These are phyloP conservation scores for Ibidorhyncha struthersii DNA, from an alignment of 2,113 vertebrate genomes.

Conservation along the genomic window DNA sequence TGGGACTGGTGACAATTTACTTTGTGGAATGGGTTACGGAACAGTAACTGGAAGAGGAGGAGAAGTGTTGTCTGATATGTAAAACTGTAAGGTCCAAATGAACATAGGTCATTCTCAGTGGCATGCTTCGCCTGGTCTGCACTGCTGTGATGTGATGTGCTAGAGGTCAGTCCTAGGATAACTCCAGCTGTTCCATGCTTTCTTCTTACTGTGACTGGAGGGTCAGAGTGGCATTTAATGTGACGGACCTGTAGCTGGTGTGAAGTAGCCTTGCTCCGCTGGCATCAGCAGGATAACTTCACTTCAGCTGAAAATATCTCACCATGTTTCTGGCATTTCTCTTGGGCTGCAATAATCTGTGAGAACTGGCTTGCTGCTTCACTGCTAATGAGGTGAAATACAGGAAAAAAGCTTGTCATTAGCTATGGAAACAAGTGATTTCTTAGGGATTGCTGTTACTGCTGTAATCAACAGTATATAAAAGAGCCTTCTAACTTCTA, in stretches of 20 bases:
- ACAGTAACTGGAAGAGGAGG: neutral
- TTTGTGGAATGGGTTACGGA: neutral
- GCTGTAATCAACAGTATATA: neutral
- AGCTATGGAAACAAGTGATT: constrained; percentile 25
- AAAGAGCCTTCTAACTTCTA: neutral
- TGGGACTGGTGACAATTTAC: neutral
- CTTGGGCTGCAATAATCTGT: neutral
- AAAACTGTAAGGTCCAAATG: neutral
- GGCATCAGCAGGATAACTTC: neutral
- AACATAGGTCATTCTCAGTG: neutral
- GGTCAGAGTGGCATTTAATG: neutral
- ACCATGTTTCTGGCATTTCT: neutral
- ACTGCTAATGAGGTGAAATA: constrained; percentile 27
- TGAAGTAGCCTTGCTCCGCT: neutral
- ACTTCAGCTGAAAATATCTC: neutral
- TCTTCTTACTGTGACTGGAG: neutral
- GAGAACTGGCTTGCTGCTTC: constrained; percentile 9
- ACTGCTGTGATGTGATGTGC: neutral
- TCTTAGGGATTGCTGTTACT: constrained; percentile 23
- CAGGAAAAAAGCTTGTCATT: neutral
- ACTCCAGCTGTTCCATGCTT: neutral
- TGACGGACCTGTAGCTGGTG: neutral
- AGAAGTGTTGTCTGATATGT: neutral
- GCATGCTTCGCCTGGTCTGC: neutral
- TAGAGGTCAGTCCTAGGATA: neutral